These are phyloP conservation scores for Carcharodon carcharias DNA, from an alignment of 2,797 vertebrate species.

Conservation along the genomic window DNA sequence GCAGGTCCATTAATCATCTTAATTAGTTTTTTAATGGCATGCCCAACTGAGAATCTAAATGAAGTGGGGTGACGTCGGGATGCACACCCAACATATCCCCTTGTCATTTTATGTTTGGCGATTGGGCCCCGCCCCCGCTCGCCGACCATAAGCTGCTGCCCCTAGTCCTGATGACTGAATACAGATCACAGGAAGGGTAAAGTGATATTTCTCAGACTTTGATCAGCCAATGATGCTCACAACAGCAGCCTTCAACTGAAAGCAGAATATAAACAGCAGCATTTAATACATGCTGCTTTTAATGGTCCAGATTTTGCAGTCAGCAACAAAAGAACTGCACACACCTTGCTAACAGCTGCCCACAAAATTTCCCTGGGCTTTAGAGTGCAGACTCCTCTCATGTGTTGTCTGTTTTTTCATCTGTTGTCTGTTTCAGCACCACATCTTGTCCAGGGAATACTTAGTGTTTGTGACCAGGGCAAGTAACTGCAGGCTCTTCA, in stretches of 20 bases:
- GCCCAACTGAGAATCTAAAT: too few relatives aligned
- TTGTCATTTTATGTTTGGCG: too few relatives aligned
- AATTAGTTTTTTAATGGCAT: too few relatives aligned
- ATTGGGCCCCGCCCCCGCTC: too few relatives aligned
- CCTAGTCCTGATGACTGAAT: background rate
- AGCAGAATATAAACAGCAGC: background rate
- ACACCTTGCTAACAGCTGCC: background rate
- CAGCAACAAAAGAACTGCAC: background rate
- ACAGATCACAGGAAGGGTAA: background rate
- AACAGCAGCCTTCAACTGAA: background rate
- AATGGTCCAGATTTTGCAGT: background rate
- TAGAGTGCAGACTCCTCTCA: background rate
- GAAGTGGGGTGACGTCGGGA: too few relatives aligned
- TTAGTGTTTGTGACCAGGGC: background rate
- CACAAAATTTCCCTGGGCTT: background rate
- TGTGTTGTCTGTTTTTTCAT: background rate
- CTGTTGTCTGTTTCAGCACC: background rate
- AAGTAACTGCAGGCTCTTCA: background rate
- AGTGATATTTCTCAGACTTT: background rate
- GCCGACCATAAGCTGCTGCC: too few relatives aligned
- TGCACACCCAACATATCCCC: too few relatives aligned
- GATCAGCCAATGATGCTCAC: background rate
- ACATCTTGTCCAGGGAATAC: background rate
- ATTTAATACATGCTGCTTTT: background rate
- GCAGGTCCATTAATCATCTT: too few relatives aligned